Percentiles rank a stretch among this genome's conserved stretches.
phyloP scores from a whole-genome alignment of 2,888 invertebrate genomes.

The Caenorhabditis parvicauda region DNA sequence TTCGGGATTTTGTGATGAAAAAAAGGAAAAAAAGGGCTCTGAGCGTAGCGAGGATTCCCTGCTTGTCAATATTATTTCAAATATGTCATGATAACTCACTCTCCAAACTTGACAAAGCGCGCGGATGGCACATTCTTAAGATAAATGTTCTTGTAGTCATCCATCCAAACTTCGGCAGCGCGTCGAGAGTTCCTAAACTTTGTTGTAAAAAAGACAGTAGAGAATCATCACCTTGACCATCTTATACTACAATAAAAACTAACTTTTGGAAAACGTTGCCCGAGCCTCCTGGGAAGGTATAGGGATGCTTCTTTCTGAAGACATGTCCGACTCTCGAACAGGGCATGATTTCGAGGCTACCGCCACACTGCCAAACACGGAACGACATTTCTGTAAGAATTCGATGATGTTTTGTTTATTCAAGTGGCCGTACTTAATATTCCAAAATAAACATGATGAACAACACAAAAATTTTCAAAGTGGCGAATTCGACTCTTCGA shows the following conservation, averaged over 20 bases:
- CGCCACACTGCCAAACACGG: slow-evolving; percentile 97
- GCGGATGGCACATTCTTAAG: slow-evolving; percentile 78
- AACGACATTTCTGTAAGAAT: slow-evolving; percentile 73
- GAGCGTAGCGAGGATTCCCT: too few relatives aligned
- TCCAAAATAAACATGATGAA: too few relatives aligned
- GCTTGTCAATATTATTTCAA: too few relatives aligned
- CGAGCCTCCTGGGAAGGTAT: slow-evolving; percentile 94
- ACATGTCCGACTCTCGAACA: slow-evolving; percentile 86
- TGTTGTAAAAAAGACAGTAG: background rate
- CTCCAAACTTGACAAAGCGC: slow-evolving; percentile 65
- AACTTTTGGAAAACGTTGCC: slow-evolving; percentile 87
- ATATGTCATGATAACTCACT: slow-evolving; percentile 61
- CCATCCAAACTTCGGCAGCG: slow-evolving; percentile 99
- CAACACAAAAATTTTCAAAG: too few relatives aligned
- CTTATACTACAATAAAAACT: background rate
- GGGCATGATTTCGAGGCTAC: slow-evolving; percentile 91
- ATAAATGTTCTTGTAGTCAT: slow-evolving; percentile 93
- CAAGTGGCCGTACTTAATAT: too few relatives aligned
- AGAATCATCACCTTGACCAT: background rate
- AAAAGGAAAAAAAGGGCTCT: slow-evolving; percentile 7
- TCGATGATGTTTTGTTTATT: too few relatives aligned
- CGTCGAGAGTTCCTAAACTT: slow-evolving; percentile 78
- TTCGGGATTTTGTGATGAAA: background rate
- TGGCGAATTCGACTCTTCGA: too few relatives aligned
- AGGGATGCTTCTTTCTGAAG: slow-evolving; percentile 84